These are phyloP conservation scores for Hylaeus volcanicus DNA, from an alignment of 1,140 invertebrate species.

Conservation along the genomic window DNA sequence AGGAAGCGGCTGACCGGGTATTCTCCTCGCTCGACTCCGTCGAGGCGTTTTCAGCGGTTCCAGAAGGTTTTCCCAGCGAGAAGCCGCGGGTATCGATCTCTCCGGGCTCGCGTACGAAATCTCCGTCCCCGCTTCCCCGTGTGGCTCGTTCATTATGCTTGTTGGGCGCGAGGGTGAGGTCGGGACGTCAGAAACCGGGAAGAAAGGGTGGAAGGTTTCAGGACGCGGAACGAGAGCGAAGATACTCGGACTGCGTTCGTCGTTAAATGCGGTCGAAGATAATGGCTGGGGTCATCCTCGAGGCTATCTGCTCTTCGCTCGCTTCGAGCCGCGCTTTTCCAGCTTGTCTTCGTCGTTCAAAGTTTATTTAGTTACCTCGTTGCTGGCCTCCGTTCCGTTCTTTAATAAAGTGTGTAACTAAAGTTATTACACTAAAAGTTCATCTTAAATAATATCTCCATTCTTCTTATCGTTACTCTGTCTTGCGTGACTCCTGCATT, in stretches of 20 bases:
- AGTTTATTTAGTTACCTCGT: neutral
- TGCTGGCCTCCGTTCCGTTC: too few relatives aligned
- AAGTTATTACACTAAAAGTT: too few relatives aligned
- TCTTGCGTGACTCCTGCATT: too few relatives aligned
- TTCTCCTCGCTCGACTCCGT: neutral
- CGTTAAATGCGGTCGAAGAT: conserved; percentile 51
- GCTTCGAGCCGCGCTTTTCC: neutral
- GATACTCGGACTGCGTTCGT: neutral
- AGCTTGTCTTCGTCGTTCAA: too few relatives aligned
- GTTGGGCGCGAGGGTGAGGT: neutral
- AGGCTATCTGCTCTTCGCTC: conserved; percentile 48
- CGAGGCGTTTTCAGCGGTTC: conserved; percentile 39
- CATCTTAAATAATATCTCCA: too few relatives aligned
- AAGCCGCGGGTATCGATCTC: conserved; percentile 41
- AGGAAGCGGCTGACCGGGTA: neutral
- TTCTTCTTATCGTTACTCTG: too few relatives aligned
- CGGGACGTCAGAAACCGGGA: neutral
- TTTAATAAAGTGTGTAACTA: too few relatives aligned
- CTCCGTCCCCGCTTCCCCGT: conserved; percentile 14
- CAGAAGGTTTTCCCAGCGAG: conserved; percentile 19
- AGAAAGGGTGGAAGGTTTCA: neutral
- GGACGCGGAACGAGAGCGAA: neutral
- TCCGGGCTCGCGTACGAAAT: conserved; percentile 42
- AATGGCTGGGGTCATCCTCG: conserved; percentile 58
- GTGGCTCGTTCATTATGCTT: neutral